A percentile compares a stretch with the other conserved stretches of the same genome.
These are phyloP conservation scores for Cyanoliseus patagonus DNA, from an alignment of 2,113 vertebrate species.

Conservation along the genomic window DNA sequence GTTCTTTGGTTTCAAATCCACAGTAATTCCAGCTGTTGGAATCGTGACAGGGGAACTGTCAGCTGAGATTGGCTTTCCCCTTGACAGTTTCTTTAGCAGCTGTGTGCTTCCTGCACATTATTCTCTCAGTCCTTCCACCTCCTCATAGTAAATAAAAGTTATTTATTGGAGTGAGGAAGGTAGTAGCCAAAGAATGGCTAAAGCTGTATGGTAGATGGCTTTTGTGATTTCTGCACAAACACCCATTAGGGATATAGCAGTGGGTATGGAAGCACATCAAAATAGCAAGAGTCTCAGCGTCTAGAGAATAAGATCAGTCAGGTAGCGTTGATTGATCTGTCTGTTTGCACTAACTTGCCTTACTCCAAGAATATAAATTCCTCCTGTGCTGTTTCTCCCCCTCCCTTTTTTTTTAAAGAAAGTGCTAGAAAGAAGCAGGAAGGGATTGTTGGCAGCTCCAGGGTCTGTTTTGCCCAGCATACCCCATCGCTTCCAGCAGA, in stretches of 20 bases:
- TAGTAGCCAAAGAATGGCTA: neutral
- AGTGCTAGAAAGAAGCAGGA: conserved; percentile 97
- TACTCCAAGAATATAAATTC: neutral
- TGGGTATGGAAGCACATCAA: neutral
- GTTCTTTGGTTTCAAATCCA: neutral
- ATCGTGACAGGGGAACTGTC: neutral
- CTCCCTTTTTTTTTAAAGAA: conserved; percentile 76
- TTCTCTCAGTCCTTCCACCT: neutral
- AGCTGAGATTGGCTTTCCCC: neutral
- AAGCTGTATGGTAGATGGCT: neutral
- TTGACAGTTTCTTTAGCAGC: neutral
- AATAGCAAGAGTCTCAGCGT: neutral
- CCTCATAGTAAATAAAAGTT: neutral
- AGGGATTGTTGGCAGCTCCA: conserved; percentile 92
- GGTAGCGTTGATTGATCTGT: neutral
- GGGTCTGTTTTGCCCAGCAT: conserved; percentile 97
- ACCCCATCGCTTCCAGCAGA: conserved; percentile 95
- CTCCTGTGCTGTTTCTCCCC: neutral
- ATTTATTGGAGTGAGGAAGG: neutral
- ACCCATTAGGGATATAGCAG: neutral
- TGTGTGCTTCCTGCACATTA: neutral
- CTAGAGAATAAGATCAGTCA: neutral
- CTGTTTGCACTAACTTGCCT: neutral
- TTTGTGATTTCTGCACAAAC: neutral
- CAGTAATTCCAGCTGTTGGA: neutral